Conservation (phyloP, 2,797 vertebrate species). For the Tragopan temminckii region DNA sequence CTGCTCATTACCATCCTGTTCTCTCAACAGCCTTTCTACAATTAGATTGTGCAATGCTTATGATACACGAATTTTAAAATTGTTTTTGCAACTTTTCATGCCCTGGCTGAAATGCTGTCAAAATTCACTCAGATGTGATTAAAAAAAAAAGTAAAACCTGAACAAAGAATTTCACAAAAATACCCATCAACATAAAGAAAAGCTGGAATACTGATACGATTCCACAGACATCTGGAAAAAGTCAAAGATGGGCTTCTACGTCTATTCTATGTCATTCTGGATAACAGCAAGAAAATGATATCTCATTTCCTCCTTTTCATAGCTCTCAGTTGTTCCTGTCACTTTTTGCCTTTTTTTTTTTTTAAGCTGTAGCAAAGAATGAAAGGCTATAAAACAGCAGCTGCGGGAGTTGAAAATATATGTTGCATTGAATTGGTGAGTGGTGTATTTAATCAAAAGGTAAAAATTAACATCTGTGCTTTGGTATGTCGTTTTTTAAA, state of each 20-base stretch:
- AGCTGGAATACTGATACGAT: slow-evolving; percentile 22
- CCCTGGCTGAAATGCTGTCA: background rate
- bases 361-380: background rate
- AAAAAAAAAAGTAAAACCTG: background rate
- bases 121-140: background rate
- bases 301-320: slow-evolving; percentile 12
- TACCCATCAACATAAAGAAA: slow-evolving; percentile 33
- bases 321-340: background rate
- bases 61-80: background rate
- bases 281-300: slow-evolving; percentile 43
- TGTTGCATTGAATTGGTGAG: background rate
- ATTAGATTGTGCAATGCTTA: background rate
- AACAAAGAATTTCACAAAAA: slow-evolving; percentile 35
- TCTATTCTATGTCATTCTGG: slow-evolving; percentile 24
- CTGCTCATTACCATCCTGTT: background rate
- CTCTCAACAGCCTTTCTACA: background rate
- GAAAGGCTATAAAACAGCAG: background rate
- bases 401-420: background rate
- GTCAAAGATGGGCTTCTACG: slow-evolving; percentile 49
- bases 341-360: background rate
- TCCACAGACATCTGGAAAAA: slow-evolving; percentile 51
- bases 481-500: background rate
- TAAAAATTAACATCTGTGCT: background rate
- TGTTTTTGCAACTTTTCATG: slow-evolving; percentile 8
- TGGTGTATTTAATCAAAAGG: background rate